Evolutionary conservation across 2,888 invertebrate genomes (phyloP).

Genomic region (Drosophila flavopinicola): DNA sequence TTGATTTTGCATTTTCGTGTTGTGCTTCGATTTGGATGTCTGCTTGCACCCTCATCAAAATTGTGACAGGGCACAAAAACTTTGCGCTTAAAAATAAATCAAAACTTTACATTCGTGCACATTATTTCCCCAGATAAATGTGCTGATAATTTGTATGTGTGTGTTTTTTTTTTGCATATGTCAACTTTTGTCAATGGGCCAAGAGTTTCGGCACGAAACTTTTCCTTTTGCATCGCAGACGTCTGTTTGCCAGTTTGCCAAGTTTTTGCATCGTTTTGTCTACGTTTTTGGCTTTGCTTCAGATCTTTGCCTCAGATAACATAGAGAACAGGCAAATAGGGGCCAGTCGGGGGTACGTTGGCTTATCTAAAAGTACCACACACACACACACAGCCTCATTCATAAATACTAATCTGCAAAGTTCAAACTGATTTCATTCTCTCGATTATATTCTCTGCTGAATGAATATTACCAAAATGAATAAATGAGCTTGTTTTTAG

Average conservation of each 20-base stretch:
- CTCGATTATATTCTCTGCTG: neutral
- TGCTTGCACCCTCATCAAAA: constrained; percentile 69
- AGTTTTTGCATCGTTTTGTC: constrained; percentile 54
- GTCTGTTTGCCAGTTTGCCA: constrained; percentile 54
- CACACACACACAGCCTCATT: too few species aligned
- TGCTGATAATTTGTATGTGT: constrained; percentile 74
- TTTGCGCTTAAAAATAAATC: constrained; percentile 80
- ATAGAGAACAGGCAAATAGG: constrained; percentile 7
- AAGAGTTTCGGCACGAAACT: constrained; percentile 49
- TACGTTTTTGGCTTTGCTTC: constrained; percentile 32
- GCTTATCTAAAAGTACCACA: constrained; percentile 36
- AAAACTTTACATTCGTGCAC: constrained; percentile 75
- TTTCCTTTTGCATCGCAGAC: constrained; percentile 41
- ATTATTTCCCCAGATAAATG: constrained; percentile 75
- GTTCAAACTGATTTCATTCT: constrained; percentile 37
- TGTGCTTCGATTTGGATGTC: constrained; percentile 29
- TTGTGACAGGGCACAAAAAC: constrained; percentile 74
- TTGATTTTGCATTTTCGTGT: constrained; percentile 69
- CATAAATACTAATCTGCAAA: constrained; percentile 29
- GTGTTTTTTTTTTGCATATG: constrained; percentile 78
- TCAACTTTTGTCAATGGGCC: constrained; percentile 80
- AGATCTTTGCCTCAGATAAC: constrained; percentile 48
- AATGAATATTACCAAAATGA: neutral
- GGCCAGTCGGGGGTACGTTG: constrained; percentile 2
- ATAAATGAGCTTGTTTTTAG: neutral